Conservation (phyloP, 2,888 invertebrate genomes). For the Brenthis daphne region DNA sequence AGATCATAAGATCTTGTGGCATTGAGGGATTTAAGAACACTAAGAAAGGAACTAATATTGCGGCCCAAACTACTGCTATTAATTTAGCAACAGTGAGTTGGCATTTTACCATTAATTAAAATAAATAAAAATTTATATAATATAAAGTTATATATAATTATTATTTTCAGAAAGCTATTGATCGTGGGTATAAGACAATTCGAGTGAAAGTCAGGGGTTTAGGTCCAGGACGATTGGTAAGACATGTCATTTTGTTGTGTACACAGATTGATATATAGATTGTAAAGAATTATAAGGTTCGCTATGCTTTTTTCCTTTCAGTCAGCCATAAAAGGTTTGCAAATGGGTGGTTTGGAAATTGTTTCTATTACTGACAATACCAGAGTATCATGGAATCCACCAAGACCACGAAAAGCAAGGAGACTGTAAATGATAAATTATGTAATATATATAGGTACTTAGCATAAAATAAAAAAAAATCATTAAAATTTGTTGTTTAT, state of each 20-base stretch:
- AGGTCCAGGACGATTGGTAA: constrained; percentile 95
- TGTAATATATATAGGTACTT: constrained; percentile 26
- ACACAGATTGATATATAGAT: neutral
- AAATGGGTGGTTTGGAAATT: constrained; percentile 94
- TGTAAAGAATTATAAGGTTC: constrained; percentile 4
- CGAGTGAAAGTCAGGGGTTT: constrained; percentile 91
- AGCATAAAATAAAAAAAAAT: constrained; percentile 19
- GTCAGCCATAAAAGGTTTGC: constrained; percentile 96
- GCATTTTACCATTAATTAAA: neutral
- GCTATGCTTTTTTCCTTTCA: constrained; percentile 65
- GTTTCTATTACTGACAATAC: constrained; percentile 97
- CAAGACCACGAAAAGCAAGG: constrained; percentile 91
- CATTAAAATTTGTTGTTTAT: constrained; percentile 22
- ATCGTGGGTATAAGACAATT: constrained; percentile 88
- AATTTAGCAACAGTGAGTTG: constrained; percentile 86
- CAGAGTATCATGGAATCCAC: constrained; percentile 90
- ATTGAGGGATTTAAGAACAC: constrained; percentile 97
- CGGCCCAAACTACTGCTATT: constrained; percentile 96
- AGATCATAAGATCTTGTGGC: constrained; percentile 89
- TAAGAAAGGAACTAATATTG: constrained; percentile 97
- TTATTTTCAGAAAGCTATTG: constrained; percentile 85
- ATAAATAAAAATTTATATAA: neutral
- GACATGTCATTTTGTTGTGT: constrained; percentile 41
- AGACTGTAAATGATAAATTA: constrained; percentile 82
- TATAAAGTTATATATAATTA: constrained; percentile 20